A percentile compares a stretch with the other conserved stretches of the same genome.
Evolutionary conservation across 2,888 invertebrate genomes (phyloP).

Genomic region (Onthophagus sagittarius): DNA sequence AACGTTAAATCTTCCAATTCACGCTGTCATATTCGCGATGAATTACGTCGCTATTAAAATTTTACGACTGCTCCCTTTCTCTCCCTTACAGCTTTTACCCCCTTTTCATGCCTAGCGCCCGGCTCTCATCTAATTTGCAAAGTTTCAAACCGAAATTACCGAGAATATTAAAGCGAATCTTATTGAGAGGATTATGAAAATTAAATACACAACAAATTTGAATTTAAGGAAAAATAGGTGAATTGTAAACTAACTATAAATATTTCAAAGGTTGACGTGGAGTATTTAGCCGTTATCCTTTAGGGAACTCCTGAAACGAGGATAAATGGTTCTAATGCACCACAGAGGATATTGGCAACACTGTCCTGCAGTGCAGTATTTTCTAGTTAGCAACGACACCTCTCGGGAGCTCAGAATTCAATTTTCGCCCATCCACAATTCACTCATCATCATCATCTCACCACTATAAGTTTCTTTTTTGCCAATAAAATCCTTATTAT

Average conservation of each 20-base stretch:
- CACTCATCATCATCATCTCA: too few relatives aligned
- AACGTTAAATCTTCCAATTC: background rate
- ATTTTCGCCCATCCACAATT: background rate
- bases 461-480: too few relatives aligned
- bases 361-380: background rate
- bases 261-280: background rate
- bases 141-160: background rate
- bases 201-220: too few relatives aligned
- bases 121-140: background rate
- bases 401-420: background rate
- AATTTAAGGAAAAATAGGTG: background rate
- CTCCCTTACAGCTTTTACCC: background rate
- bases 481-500: too few relatives aligned
- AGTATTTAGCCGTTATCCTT: background rate
- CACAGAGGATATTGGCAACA: background rate
- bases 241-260: background rate
- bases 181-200: too few relatives aligned
- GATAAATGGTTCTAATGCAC: background rate
- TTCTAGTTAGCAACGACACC: background rate
- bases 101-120: background rate
- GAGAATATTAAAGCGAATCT: background rate
- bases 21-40: background rate
- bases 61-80: background rate
- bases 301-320: background rate
- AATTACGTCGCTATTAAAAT: background rate